A percentile compares a stretch with the other conserved stretches of the same genome.
phyloP scores from a whole-genome alignment of 2,797 vertebrate species.

The Leuciscus waleckii region DNA sequence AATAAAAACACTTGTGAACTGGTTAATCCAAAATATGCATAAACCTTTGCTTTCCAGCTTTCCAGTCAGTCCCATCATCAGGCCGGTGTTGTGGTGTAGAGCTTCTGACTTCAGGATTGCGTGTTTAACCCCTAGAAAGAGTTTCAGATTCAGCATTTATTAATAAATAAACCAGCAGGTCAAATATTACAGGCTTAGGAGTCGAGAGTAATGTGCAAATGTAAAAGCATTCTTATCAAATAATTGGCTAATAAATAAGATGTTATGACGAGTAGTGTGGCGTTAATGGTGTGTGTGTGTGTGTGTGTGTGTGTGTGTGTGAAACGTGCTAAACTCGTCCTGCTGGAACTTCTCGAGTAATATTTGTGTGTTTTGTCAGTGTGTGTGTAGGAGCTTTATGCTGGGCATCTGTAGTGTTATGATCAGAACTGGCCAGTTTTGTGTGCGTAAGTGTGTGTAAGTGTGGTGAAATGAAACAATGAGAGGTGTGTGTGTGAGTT shows the following conservation, averaged over 20 bases:
- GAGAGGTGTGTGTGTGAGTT: conserved; percentile 85
- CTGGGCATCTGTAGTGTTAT: neutral
- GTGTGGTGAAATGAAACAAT: conserved; percentile 82
- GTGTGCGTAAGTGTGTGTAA: conserved; percentile 67
- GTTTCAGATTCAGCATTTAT: neutral
- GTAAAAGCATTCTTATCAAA: conserved; percentile 82
- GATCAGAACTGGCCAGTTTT: neutral
- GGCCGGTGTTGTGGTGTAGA: neutral
- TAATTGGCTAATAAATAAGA: conserved; percentile 87
- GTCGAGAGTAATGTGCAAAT: conserved; percentile 61
- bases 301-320: neutral
- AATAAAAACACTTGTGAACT: neutral
- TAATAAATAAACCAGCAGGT: neutral
- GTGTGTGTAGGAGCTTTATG: too few species aligned
- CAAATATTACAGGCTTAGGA: conserved; percentile 35
- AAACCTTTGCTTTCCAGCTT: neutral
- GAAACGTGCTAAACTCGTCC: conserved; percentile 35
- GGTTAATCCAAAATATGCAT: neutral
- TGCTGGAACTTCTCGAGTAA: neutral
- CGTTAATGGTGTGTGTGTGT: conserved; percentile 75
- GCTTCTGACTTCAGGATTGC: neutral
- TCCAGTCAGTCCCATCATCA: neutral
- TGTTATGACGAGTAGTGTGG: conserved; percentile 73
- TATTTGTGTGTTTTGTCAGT: neutral
- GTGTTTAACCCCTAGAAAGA: neutral